A percentile compares a stretch with the other conserved stretches of the same genome.
These are phyloP conservation scores for Myotis davidii DNA, from an alignment of 2,113 vertebrate species.

Conservation along the genomic window DNA sequence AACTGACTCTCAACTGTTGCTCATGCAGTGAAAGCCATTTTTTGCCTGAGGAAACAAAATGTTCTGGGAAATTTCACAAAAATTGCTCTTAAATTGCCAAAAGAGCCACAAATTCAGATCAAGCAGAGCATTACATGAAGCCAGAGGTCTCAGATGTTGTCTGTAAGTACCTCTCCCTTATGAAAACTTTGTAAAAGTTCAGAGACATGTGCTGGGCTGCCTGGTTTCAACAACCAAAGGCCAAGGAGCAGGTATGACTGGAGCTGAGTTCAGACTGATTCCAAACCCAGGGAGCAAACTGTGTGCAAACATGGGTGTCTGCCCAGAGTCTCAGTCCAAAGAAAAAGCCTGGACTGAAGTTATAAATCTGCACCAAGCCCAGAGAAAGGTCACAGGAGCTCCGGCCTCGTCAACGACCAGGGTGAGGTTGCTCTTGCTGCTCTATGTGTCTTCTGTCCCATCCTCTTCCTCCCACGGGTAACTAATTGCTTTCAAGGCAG, in stretches of 20 bases:
- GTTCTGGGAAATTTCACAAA: conserved; percentile 56
- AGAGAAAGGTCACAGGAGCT: neutral
- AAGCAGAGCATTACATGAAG: neutral
- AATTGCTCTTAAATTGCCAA: conserved; percentile 41
- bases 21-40: conserved; percentile 12
- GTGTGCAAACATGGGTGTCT: neutral
- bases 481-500: neutral
- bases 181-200: neutral
- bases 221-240: neutral
- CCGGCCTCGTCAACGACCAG: neutral
- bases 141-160: neutral
- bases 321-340: neutral
- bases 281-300: neutral
- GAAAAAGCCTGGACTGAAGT: neutral
- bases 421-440: neutral
- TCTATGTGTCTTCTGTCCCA: accelerated
- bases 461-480: neutral
- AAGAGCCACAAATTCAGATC: conserved; percentile 44
- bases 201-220: neutral
- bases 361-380: neutral
- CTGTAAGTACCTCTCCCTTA: neutral
- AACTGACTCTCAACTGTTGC: neutral
- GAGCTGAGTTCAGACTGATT: neutral
- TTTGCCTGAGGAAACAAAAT: conserved; percentile 60
- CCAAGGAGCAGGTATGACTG: neutral